Conservation (phyloP, 2,797 vertebrate genomes). For the Anableps anableps region DNA sequence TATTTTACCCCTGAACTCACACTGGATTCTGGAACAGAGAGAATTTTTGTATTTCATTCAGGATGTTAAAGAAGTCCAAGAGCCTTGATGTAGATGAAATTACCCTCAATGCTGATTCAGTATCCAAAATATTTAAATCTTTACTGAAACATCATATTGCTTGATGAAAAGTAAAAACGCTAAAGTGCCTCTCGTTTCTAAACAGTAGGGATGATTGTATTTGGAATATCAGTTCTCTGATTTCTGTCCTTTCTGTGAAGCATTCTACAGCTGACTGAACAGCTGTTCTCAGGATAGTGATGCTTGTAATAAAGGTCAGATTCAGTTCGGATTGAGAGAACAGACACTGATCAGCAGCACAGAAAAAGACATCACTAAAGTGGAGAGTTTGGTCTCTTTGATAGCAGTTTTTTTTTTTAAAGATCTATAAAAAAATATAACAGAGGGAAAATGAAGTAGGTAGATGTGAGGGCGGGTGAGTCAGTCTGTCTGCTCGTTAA, state of each 20-base stretch:
- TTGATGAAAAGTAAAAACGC: neutral
- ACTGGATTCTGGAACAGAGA: neutral
- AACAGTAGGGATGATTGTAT: neutral
- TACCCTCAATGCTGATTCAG: neutral
- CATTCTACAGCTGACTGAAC: neutral
- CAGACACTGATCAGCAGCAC: neutral
- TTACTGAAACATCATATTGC: neutral
- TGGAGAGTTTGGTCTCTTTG: neutral
- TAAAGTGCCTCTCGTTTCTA: neutral
- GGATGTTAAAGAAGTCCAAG: neutral
- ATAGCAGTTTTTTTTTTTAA: neutral
- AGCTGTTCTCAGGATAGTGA: neutral
- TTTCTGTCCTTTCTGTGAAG: neutral
- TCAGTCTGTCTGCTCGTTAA: slow-evolving; percentile 28
- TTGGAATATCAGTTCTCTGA: neutral
- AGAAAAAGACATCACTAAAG: neutral
- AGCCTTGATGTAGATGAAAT: neutral
- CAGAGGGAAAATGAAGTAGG: slow-evolving; percentile 19
- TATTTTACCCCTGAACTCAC: neutral
- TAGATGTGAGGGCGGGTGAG: slow-evolving; percentile 38
- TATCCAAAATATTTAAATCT: neutral
- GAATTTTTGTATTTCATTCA: neutral
- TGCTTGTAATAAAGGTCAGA: neutral
- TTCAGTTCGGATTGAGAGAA: neutral
- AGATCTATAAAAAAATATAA: slow-evolving; percentile 27